Evolutionary conservation across 2,113 vertebrate genomes (phyloP).

Genomic region (Procavia capensis): DNA sequence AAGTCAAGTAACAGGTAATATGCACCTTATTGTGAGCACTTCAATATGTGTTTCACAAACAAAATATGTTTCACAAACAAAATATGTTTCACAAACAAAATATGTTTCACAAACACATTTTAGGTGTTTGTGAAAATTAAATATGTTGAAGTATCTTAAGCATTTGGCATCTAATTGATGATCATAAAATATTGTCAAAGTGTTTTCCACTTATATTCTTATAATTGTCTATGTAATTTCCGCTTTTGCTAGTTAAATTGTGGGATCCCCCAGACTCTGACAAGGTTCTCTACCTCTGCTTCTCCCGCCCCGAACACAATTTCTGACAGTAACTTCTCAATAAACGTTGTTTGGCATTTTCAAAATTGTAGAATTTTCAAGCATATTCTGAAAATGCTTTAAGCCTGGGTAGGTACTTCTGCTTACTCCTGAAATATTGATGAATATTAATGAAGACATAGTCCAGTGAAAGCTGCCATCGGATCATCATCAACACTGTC

Average conservation of each 20-base stretch:
- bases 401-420: background rate
- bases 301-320: background rate
- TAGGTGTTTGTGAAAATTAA: background rate
- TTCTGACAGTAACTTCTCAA: background rate
- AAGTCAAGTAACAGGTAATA: no score
- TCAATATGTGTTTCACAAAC: no score
- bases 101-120: background rate
- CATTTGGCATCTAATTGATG: background rate
- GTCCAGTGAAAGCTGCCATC: background rate
- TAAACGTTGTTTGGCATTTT: background rate
- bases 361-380: background rate
- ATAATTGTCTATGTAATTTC: background rate
- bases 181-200: conserved; percentile 15
- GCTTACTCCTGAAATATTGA: background rate
- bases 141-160: background rate
- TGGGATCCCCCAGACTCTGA: background rate
- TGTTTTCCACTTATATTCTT: background rate
- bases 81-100: no score
- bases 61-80: no score
- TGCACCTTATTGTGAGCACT: no score
- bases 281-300: background rate
- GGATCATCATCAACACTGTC: background rate
- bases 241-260: background rate
- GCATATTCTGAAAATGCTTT: background rate
- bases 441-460: background rate